A percentile compares a stretch with the other conserved stretches of the same genome.
Conservation (phyloP, 2,888 invertebrate species). For the Mesorhabditis sp. region DNA sequence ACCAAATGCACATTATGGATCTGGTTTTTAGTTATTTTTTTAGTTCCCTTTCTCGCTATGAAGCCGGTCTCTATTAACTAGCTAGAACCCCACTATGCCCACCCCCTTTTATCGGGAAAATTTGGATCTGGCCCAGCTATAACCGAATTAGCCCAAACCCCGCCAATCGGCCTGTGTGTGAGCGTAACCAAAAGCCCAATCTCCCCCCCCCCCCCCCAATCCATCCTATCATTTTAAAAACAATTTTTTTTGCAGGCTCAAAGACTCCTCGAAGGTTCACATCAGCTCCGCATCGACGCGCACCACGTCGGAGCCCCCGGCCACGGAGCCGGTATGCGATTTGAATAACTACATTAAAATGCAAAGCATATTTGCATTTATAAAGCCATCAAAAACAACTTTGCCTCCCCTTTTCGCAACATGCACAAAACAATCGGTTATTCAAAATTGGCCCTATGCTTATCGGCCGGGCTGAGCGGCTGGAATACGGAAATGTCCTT, state of each 20-base stretch:
- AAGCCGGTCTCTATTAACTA: too few species aligned
- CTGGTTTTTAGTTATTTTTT: too few species aligned
- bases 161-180: neutral
- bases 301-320: slow-evolving; percentile 56
- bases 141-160: neutral
- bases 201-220: neutral
- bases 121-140: neutral
- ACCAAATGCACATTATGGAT: too few species aligned
- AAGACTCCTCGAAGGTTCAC: slow-evolving; percentile 57
- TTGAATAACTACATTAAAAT: neutral
- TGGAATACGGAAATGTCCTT: too few species aligned
- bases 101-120: neutral
- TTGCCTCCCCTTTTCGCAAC: too few species aligned
- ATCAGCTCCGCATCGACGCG: slow-evolving; percentile 56
- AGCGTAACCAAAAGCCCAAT: neutral
- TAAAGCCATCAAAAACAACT: too few species aligned
- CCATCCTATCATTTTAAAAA: neutral
- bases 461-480: too few species aligned
- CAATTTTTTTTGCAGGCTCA: slow-evolving; percentile 44
- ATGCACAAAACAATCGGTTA: too few species aligned
- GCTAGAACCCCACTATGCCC: too few species aligned
- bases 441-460: too few species aligned
- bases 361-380: neutral
- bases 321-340: slow-evolving; percentile 47
- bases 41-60: too few species aligned